Evolutionary conservation across 1,140 invertebrate genomes (phyloP), one percentile per base, ranked within the genome.

Genomic region (Nautilus pompilius): DNA sequence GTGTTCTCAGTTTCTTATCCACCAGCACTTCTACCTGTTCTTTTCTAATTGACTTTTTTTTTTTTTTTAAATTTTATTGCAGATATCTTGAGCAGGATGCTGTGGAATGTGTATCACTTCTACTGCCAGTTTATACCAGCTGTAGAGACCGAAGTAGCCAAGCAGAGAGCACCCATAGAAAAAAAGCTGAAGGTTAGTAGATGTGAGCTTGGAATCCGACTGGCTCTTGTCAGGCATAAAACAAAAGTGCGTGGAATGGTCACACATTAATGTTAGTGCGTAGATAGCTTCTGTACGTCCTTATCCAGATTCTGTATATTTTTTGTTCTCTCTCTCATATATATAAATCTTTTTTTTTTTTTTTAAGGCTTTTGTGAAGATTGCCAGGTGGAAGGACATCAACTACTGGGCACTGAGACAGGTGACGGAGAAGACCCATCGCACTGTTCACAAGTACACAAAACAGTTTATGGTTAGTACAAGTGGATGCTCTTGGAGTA

Each of bases 381-480:
- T 99, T 48, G 90, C 90, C n/a, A 86, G 92, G 33, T 99, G 95
- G 91, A 95, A 93, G 76, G 95, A 99, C 75, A 88, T 95, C 1
- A 97, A 91, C 75, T 96, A 96, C 77, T 97, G 92, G 88, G 88
- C 93, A n/a, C 88, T 99, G 8, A 94, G 93, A 68, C 89, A 91
- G 68, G 72, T 90, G 4, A 88, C 95, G 3, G 88, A 91, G 28
- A 95, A 93, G 80, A 90, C 92, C 1, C 93, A 97, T 75, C 88
- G 90, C 66, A 93, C 89, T 26, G 78, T 98, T 1, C 90, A 91
- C 70, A 95, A 95, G 80, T 89, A 90, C 69, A 88, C 94, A 3
- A 91, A 91, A 71, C 89, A 93, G 71, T 96, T 89, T 83, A 86
- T 89, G 68, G 85, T 84, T 53, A 55, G 32, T 58, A 22, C 13